Conservation (phyloP, 2,113 vertebrate species). For the human (Homo sapiens) region GRCh38 chr13:83709501-83710000, state of each 20-base stretch:
- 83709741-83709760: neutral
- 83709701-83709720: neutral
- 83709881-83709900: neutral
- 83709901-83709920: neutral
- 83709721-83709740: neutral
- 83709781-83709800: neutral
- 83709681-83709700: neutral
- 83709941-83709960: neutral
- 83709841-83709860: neutral
- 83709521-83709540: neutral
- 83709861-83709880: neutral
- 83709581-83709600: neutral
- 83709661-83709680: neutral
- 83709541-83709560: neutral
- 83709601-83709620: neutral
- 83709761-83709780: neutral
- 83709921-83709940: neutral
- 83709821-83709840: neutral
- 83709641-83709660: neutral
- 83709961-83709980: neutral
- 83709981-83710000: neutral
- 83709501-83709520: neutral
- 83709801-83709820: neutral
- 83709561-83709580: neutral
- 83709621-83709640: neutral